Conservation (phyloP, 2,113 vertebrate genomes). For the Xenus cinereus region DNA sequence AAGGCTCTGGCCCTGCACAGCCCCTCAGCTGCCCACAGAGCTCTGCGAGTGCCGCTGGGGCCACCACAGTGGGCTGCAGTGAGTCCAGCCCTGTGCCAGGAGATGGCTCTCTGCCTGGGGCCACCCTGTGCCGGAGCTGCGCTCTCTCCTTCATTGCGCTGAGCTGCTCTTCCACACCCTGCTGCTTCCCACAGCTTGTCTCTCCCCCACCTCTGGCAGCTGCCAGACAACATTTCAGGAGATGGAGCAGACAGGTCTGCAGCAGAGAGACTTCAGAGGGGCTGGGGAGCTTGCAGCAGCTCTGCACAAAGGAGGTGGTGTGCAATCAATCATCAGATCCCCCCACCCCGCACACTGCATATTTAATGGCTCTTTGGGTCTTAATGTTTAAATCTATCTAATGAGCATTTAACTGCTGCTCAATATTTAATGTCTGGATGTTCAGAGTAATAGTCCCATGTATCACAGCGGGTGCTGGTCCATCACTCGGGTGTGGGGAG, state of each 20-base stretch:
- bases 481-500: background rate
- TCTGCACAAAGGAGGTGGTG: background rate
- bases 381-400: background rate
- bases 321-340: background rate
- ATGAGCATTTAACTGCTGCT: background rate
- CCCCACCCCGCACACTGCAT: background rate
- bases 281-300: background rate
- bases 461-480: background rate
- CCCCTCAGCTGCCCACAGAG: background rate
- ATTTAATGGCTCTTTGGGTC: background rate
- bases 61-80: background rate
- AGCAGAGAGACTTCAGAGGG: background rate
- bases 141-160: rapidly evolving
- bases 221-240: background rate
- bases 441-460: background rate
- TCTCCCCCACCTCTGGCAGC: background rate
- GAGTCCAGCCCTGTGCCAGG: background rate
- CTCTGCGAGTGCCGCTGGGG: background rate
- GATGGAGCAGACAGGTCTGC: background rate
- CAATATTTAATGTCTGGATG: background rate
- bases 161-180: background rate
- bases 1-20: background rate
- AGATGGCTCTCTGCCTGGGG: background rate
- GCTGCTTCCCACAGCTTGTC: background rate
- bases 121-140: rapidly evolving